Evolutionary conservation across 2,797 vertebrate genomes (phyloP).

Genomic region (Sebastes steindachneri): DNA sequence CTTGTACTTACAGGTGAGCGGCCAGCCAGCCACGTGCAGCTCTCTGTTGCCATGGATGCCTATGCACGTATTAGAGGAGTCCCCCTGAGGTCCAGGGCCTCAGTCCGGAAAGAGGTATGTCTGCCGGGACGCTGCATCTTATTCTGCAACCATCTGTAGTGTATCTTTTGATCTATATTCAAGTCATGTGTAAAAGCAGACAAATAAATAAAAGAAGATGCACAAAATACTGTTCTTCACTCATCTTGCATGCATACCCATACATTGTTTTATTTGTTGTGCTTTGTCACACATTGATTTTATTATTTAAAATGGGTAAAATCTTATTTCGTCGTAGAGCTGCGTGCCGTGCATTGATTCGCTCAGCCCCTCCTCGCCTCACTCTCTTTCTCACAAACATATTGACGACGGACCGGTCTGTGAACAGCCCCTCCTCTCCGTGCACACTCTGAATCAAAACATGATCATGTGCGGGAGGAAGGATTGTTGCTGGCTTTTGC

Average conservation of each 20-base stretch:
- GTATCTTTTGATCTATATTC: not conserved
- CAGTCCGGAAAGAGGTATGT: slow-evolving; percentile 89
- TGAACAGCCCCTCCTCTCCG: not conserved
- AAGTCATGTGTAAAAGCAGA: not conserved
- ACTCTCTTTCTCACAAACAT: not conserved
- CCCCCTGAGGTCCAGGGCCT: slow-evolving; percentile 83
- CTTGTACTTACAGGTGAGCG: slow-evolving; percentile 71
- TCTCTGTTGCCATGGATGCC: slow-evolving; percentile 85
- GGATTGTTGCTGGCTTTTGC: not conserved
- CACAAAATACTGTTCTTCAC: not conserved
- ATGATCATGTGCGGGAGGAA: not conserved
- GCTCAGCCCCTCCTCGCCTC: not conserved
- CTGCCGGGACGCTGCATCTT: not conserved
- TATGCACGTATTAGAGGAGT: slow-evolving; percentile 84
- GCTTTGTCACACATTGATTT: not conserved
- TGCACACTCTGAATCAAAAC: not conserved
- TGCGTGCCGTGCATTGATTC: not conserved
- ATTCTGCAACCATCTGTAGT: not conserved
- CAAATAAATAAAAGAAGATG: not conserved
- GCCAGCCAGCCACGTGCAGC: slow-evolving; percentile 39
- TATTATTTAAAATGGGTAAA: not conserved
- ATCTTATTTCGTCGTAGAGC: not conserved
- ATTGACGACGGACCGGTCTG: not conserved
- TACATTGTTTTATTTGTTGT: not conserved
- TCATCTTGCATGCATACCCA: not conserved